Evolutionary conservation across 2,888 invertebrate genomes (phyloP).

Genomic region (Physocephala rufipes): DNA sequence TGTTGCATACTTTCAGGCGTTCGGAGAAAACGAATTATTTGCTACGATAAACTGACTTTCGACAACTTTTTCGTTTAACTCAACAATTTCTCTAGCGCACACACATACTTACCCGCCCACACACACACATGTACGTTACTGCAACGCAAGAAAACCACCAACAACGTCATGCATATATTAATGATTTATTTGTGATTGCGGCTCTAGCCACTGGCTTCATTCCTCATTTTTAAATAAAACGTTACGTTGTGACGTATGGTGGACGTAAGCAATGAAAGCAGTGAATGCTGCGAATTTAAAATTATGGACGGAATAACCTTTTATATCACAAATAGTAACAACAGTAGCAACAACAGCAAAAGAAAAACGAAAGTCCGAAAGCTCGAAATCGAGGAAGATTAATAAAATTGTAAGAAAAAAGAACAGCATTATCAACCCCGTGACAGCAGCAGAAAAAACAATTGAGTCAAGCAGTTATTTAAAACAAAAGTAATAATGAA

Average conservation of each 20-base stretch:
- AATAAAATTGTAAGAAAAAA: not conserved
- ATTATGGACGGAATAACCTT: too few species aligned
- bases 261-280: too few species aligned
- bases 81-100: not conserved
- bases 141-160: not conserved
- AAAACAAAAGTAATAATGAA: not conserved
- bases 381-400: not conserved
- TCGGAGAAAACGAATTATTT: not conserved
- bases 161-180: not conserved
- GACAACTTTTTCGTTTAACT: too few species aligned
- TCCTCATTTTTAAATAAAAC: too few species aligned
- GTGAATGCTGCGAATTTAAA: too few species aligned
- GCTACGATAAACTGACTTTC: not conserved
- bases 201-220: too few species aligned
- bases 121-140: not conserved
- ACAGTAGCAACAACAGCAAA: not conserved
- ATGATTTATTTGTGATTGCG: not conserved
- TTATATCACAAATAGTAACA: too few species aligned
- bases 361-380: not conserved
- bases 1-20: constrained; percentile 19
- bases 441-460: not conserved
- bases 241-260: too few species aligned
- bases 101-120: not conserved
- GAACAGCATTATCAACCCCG: not conserved
- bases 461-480: too few species aligned